Percentiles rank a stretch among this genome's conserved stretches.
Conservation (phyloP, 2,888 invertebrate species). For the Thymelicus acteon region DNA sequence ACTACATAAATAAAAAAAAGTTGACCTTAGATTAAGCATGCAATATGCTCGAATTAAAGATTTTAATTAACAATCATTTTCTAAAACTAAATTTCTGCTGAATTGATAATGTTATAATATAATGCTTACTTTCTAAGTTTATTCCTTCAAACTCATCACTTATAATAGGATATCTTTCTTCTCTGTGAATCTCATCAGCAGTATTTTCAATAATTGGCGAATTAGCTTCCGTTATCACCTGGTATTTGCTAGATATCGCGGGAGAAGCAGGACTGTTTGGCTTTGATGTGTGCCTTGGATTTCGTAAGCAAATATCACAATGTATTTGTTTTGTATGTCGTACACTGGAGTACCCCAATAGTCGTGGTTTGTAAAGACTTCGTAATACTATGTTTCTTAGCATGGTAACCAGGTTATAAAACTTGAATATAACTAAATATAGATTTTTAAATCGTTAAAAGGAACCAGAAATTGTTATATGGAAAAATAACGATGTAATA, state of each 20-base stretch:
- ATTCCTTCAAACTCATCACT: conserved; percentile 87
- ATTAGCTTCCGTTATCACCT: conserved; percentile 89
- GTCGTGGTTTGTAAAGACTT: conserved; percentile 18
- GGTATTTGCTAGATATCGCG: conserved; percentile 86
- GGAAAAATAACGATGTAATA: background rate
- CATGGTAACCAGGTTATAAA: background rate
- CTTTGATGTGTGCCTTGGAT: conserved; percentile 69
- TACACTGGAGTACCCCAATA: conserved; percentile 3
- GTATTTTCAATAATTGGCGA: conserved; percentile 89
- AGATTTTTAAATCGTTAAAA: background rate
- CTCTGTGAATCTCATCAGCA: conserved; percentile 85
- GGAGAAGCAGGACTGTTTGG: conserved; percentile 65
- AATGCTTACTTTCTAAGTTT: conserved; percentile 83
- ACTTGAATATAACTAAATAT: background rate
- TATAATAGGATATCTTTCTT: conserved; percentile 63
- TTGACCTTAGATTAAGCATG: background rate
- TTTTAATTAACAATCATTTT: background rate
- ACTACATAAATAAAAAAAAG: background rate
- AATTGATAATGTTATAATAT: background rate
- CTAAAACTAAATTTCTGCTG: background rate
- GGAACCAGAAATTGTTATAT: background rate
- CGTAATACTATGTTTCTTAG: conserved; percentile 23
- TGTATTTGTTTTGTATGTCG: conserved; percentile 56
- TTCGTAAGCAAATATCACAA: conserved; percentile 64
- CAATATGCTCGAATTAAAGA: background rate